phyloP scores from a whole-genome alignment of 2,888 invertebrate genomes.

The Chymomyza amoena region DNA sequence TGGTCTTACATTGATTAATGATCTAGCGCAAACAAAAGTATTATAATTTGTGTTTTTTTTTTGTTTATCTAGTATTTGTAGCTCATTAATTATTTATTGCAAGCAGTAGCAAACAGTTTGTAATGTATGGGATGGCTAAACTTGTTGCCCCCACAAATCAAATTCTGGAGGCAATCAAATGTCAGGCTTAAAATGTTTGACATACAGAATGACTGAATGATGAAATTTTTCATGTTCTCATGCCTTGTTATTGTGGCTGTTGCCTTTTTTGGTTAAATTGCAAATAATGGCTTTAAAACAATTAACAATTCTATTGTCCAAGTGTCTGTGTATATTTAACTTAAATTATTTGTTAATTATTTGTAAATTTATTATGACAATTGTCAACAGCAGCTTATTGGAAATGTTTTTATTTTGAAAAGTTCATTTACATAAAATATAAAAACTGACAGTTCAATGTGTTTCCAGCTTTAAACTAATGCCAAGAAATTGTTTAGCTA shows the following conservation, averaged over 20 bases:
- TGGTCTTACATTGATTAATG: conserved; percentile 67
- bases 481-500: not conserved
- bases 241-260: conserved; percentile 13
- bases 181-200: conserved; percentile 26
- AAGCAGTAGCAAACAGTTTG: conserved; percentile 16
- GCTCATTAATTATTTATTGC: conserved; percentile 61
- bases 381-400: conserved; percentile 38
- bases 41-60: conserved; percentile 21
- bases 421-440: conserved; percentile 1
- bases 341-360: conserved; percentile 65
- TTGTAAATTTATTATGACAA: conserved; percentile 40
- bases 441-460: conserved; percentile 18
- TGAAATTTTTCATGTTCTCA: conserved; percentile 2
- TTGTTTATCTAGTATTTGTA: conserved; percentile 35
- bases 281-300: conserved; percentile 29
- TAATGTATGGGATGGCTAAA: conserved; percentile 28
- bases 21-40: conserved; percentile 60
- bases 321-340: conserved; percentile 20
- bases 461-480: not conserved
- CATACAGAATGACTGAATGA: not conserved
- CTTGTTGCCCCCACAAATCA: conserved; percentile 48
- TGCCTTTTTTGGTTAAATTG: conserved; percentile 59
- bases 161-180: conserved; percentile 58
- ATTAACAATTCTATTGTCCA: conserved; percentile 46
- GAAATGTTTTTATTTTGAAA: conserved; percentile 29